Evolutionary conservation across 2,113 vertebrate genomes (phyloP).

Genomic region (Mustelus asterias): DNA sequence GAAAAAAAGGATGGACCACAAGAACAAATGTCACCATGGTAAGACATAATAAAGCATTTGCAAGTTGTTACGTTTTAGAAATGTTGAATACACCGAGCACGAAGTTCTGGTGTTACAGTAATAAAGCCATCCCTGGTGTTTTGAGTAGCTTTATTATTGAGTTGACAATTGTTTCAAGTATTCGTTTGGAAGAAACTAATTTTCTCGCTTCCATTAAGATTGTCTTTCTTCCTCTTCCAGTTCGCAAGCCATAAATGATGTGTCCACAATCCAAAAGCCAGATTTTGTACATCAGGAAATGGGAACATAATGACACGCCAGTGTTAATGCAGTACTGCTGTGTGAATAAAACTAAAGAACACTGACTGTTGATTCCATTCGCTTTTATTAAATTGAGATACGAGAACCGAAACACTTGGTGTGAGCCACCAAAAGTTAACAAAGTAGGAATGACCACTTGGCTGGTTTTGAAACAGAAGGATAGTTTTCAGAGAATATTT

Average conservation of each 20-base stretch:
- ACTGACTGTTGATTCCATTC: not conserved
- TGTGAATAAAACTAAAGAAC: not conserved
- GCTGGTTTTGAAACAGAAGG: not conserved
- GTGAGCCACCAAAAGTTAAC: too few species aligned
- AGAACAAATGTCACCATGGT: not conserved
- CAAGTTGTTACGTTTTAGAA: not conserved
- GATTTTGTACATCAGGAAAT: not conserved
- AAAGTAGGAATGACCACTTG: not conserved
- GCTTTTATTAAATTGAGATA: not conserved
- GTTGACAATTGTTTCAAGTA: not conserved
- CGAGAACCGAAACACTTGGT: not conserved
- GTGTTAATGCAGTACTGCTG: not conserved
- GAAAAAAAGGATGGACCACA: not conserved
- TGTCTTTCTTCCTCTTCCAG: not conserved
- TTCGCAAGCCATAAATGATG: not conserved
- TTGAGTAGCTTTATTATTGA: not conserved
- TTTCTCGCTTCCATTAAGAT: not conserved
- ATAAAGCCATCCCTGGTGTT: not conserved
- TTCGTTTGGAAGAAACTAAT: not conserved
- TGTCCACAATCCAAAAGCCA: not conserved
- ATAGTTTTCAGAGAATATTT: not conserved
- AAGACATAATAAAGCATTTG: not conserved
- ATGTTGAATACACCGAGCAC: not conserved
- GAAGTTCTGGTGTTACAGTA: not conserved
- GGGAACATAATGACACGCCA: not conserved